These are phyloP conservation scores for Nesogale talazaci DNA, from an alignment of 2,113 vertebrate species.

Conservation along the genomic window DNA sequence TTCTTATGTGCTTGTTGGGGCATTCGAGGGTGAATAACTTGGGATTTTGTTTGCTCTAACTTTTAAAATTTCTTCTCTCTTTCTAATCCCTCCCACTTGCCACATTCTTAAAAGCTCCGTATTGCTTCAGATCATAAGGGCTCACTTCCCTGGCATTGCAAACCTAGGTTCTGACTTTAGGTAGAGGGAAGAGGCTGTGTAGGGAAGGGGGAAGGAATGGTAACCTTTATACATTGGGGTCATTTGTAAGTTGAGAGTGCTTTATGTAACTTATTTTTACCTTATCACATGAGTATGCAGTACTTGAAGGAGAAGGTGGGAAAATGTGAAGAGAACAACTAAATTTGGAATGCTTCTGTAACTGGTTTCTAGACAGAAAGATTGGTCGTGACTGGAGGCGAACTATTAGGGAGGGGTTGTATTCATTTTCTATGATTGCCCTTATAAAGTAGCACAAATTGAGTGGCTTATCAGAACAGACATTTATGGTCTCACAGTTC, in stretches of 20 bases:
- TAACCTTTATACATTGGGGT: not conserved
- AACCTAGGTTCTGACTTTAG: not conserved
- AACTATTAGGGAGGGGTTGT: not conserved
- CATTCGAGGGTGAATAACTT: not conserved
- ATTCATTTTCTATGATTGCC: not conserved
- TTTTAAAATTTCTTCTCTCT: not conserved
- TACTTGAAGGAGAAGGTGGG: not conserved
- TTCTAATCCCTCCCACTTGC: not conserved
- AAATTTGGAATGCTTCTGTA: not conserved
- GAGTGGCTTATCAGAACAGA: not conserved
- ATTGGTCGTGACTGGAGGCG: not conserved
- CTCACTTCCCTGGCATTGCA: too few species aligned
- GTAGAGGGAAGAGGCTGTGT: not conserved
- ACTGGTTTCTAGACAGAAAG: not conserved
- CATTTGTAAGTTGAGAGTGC: not conserved
- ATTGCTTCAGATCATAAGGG: too few species aligned
- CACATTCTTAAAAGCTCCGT: not conserved
- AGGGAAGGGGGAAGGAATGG: not conserved
- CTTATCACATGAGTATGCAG: not conserved
- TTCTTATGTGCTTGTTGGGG: not conserved
- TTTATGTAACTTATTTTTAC: conserved; percentile 22
- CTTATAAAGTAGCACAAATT: not conserved
- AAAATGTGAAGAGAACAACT: not conserved
- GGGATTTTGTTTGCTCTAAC: not conserved
- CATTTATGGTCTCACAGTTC: not conserved